Conservation (phyloP, 2,113 vertebrate species). For the Gnathonemus echidnorhynchus region DNA sequence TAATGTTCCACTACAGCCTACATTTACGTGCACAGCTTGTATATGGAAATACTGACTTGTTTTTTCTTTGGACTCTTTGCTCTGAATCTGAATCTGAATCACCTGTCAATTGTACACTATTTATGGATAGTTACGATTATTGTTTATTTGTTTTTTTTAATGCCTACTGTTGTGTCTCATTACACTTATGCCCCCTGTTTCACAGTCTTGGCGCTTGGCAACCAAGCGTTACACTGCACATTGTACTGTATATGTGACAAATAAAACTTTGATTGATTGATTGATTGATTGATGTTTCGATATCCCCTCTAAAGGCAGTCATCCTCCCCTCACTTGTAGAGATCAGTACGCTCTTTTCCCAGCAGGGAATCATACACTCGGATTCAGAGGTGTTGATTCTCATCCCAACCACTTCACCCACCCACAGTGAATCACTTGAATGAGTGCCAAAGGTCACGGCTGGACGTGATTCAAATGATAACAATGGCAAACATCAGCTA, state of each 20-base stretch:
- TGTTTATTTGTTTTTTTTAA: background rate
- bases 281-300: background rate
- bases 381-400: background rate
- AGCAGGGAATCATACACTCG: background rate
- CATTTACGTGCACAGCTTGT: background rate
- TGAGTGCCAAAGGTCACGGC: background rate
- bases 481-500: background rate
- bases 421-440: background rate
- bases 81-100: too few species aligned
- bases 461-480: background rate
- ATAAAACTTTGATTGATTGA: background rate
- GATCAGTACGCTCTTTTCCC: background rate
- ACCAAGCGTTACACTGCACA: background rate
- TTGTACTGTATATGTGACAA: background rate
- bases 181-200: background rate
- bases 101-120: background rate
- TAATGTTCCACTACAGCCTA: background rate
- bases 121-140: background rate
- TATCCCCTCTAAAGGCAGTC: background rate
- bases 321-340: background rate
- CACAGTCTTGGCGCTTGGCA: background rate
- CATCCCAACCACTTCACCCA: background rate
- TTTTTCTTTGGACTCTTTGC: too few species aligned
- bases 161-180: background rate
- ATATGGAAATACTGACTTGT: background rate